These are phyloP conservation scores for Biston stratarius DNA, from an alignment of 2,888 invertebrate genomes.

Conservation along the genomic window DNA sequence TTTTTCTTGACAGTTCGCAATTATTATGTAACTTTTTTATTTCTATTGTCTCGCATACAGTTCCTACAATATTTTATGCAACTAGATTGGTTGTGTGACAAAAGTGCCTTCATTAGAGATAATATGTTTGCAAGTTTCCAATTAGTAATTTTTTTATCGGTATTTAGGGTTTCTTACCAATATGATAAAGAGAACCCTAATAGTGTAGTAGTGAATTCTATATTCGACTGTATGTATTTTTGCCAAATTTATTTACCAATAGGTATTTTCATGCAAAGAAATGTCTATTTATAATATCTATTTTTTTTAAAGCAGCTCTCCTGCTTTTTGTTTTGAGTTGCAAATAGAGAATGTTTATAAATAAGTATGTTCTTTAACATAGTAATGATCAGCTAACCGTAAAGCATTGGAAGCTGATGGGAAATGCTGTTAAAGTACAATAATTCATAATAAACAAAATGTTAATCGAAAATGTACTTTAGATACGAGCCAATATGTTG, in stretches of 20 bases:
- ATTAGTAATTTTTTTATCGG: too few relatives aligned
- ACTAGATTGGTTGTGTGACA: conserved; percentile 25
- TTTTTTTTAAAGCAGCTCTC: not conserved
- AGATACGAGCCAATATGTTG: not conserved
- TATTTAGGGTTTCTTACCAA: too few relatives aligned
- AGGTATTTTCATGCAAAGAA: not conserved
- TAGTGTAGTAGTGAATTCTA: too few relatives aligned
- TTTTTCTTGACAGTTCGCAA: not conserved
- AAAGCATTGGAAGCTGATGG: conserved; percentile 6
- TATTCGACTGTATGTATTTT: too few relatives aligned
- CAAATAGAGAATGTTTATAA: not conserved
- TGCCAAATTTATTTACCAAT: too few relatives aligned
- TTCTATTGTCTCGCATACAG: conserved; percentile 15
- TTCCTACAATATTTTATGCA: conserved; percentile 21
- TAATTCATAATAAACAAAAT: not conserved
- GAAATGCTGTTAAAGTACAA: not conserved
- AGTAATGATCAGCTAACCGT: conserved; percentile 12
- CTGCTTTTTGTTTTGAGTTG: not conserved
- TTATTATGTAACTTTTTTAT: conserved; percentile 22
- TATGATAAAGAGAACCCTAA: too few relatives aligned
- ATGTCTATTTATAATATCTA: not conserved
- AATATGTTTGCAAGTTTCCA: too few relatives aligned
- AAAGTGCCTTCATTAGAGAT: too few relatives aligned
- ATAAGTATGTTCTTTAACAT: not conserved
- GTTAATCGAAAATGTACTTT: not conserved